These are phyloP conservation scores for Lepidochitona cinerea DNA, from an alignment of 2,888 invertebrate species.

Conservation along the genomic window DNA sequence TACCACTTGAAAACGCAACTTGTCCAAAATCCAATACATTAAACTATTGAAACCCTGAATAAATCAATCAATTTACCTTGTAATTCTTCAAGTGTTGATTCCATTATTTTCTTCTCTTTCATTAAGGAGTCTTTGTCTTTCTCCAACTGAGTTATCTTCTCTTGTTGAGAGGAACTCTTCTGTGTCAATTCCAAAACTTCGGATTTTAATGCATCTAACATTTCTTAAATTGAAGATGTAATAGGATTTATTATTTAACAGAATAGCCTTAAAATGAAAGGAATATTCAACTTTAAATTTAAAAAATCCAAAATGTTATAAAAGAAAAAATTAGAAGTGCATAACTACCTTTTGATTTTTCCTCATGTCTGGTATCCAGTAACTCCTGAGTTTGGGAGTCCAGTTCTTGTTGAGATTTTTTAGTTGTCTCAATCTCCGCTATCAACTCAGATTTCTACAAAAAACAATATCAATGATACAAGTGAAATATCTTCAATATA, in stretches of 20 bases:
- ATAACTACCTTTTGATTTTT: no score
- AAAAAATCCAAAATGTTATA: no score
- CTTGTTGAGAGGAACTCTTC: conserved; percentile 48
- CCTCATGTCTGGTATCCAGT: no score
- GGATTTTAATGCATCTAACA: background rate
- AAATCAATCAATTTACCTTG: background rate
- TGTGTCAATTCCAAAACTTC: conserved; percentile 52
- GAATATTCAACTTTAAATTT: no score
- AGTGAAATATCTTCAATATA: no score
- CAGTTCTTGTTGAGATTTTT: background rate
- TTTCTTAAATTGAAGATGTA: background rate
- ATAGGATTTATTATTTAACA: no score
- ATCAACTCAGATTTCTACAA: conserved; percentile 42
- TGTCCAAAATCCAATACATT: no score
- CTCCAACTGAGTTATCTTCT: conserved; percentile 35
- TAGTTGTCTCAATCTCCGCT: conserved; percentile 28
- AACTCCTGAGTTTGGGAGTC: background rate
- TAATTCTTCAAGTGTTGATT: background rate
- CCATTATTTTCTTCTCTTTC: conserved; percentile 31
- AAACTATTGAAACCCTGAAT: background rate
- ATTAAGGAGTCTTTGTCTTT: background rate
- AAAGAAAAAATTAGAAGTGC: no score
- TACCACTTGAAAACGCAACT: no score
- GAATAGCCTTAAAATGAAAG: no score
- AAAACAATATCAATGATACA: no score